Conservation (phyloP, 2,797 vertebrate genomes). For the Prunella strophiata region DNA sequence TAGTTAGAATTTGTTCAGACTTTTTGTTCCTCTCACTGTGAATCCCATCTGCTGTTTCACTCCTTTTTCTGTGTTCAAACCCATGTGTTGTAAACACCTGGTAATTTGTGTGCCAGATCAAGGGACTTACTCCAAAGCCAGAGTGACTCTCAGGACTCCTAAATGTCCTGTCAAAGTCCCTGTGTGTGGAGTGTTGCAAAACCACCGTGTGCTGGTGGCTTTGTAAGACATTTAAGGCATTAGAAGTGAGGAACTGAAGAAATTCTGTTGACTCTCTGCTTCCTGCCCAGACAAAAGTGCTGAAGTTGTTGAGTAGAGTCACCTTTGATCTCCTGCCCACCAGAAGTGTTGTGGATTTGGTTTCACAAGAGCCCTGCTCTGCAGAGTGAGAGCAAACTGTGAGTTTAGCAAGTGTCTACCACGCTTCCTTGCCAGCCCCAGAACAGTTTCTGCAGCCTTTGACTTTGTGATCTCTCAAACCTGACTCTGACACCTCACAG, state of each 20-base stretch:
- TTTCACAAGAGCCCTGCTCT: not conserved
- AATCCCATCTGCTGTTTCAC: not conserved
- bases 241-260: not conserved
- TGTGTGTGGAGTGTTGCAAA: not conserved
- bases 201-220: not conserved
- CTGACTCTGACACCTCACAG: not conserved
- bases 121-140: not conserved
- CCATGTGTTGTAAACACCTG: rapidly evolving
- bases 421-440: not conserved
- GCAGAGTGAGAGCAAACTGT: conserved; percentile 6
- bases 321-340: conserved; percentile 11
- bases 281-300: not conserved
- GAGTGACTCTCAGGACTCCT: not conserved
- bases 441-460: not conserved
- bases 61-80: not conserved
- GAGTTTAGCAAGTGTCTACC: not conserved
- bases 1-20: not conserved
- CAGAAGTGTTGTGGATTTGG: not conserved
- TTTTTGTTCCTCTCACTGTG: not conserved
- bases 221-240: not conserved
- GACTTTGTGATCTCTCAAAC: not conserved
- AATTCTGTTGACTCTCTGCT: not conserved
- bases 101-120: not conserved
- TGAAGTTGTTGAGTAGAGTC: not conserved
- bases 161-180: not conserved